A percentile compares a stretch with the other conserved stretches of the same genome.
phyloP scores from a whole-genome alignment of 2,113 vertebrate genomes.

The Astur gentilis region DNA sequence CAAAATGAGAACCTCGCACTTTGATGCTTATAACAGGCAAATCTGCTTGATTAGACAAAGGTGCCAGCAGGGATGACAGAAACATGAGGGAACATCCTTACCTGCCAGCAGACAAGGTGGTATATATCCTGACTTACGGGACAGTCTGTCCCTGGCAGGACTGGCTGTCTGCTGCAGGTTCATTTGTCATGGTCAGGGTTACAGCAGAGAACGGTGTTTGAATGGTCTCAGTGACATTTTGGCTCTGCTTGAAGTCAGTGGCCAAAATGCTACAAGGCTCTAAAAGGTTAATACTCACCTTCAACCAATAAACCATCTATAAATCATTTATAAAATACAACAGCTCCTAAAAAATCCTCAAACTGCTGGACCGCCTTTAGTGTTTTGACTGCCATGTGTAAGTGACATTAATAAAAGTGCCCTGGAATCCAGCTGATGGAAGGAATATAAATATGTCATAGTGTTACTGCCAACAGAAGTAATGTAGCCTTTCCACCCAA shows the following conservation, averaged over 20 bases:
- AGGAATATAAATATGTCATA: not conserved
- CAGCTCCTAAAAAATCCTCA: not conserved
- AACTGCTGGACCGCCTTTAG: not conserved
- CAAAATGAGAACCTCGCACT: not conserved
- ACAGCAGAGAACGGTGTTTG: not conserved
- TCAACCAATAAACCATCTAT: not conserved
- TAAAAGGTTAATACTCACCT: not conserved
- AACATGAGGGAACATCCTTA: not conserved
- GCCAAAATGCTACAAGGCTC: not conserved
- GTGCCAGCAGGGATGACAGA: not conserved
- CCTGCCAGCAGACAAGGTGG: not conserved
- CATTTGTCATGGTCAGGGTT: not conserved
- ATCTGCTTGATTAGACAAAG: not conserved
- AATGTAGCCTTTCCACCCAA: not conserved
- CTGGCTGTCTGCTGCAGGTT: not conserved
- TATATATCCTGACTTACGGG: rapidly evolving
- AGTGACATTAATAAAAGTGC: not conserved
- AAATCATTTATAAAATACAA: not conserved
- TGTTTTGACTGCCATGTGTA: not conserved
- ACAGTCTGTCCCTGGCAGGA: not conserved
- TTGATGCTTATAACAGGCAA: not conserved
- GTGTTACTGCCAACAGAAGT: not conserved
- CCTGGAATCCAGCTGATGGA: not conserved
- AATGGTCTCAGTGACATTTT: not conserved
- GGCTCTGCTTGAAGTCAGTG: not conserved